phyloP scores from a whole-genome alignment of 2,113 vertebrate genomes.

The Erythrocercus mccallii region DNA sequence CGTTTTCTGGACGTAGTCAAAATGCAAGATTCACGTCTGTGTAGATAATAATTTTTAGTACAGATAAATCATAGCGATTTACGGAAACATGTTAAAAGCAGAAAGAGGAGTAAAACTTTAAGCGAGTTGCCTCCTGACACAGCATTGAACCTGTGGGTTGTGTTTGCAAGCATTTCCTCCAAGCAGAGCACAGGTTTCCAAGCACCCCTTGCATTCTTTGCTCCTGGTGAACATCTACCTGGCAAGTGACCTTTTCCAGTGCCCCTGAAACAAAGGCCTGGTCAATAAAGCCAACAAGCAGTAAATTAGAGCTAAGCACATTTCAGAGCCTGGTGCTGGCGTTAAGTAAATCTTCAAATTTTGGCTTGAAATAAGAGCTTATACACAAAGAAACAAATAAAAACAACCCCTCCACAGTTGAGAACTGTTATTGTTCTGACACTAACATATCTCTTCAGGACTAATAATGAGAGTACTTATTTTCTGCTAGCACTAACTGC shows the following conservation, averaged over 20 bases:
- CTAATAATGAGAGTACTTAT: background rate
- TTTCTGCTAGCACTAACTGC: background rate
- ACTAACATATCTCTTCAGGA: background rate
- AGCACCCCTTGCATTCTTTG: background rate
- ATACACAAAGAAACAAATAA: background rate
- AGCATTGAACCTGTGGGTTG: background rate
- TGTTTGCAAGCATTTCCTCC: background rate
- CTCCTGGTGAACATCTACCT: background rate
- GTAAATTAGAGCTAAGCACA: background rate
- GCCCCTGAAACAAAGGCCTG: background rate
- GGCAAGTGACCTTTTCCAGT: background rate
- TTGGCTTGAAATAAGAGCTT: background rate
- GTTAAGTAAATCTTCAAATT: background rate
- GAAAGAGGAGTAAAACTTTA: background rate
- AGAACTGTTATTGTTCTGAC: background rate
- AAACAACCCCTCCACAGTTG: background rate
- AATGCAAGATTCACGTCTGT: background rate
- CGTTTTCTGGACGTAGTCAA: background rate
- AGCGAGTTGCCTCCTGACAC: background rate
- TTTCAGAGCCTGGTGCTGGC: background rate
- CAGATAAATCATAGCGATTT: background rate
- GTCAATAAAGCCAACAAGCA: background rate
- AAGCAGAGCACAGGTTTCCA: background rate
- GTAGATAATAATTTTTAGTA: background rate
- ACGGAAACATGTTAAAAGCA: background rate